Evolutionary conservation across 2,113 vertebrate genomes (phyloP), one percentile per base, ranked within the genome.

Genomic region (Sebastes fasciatus): DNA sequence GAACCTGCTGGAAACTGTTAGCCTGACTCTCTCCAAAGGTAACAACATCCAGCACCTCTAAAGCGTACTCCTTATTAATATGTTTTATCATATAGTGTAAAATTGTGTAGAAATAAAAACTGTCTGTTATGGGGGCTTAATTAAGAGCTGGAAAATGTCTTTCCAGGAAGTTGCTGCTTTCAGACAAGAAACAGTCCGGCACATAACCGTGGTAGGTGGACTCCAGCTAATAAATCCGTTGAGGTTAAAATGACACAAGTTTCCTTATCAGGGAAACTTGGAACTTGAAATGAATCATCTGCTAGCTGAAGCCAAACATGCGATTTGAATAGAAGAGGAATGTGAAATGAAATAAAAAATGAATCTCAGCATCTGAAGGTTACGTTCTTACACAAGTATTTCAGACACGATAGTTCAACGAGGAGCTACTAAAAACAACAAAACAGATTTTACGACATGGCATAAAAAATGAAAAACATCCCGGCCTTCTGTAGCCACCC

Each of bases 321-420:
- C 11, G 26, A 26, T 45, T n/a, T 45, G 21, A 69, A 64, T 42
- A 62, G 5, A 7, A 26, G 11, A 55, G 14, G 51, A 70, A 77
- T 77, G 58, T 42, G 43, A 72, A 60, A 65, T 19, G 6, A 34
- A 65, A 34, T 34, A 63, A 67, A 26, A 66, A 34, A 58, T 58
- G 0, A 49, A 66, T 21, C n/a, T 13, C 64, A 4, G 13, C 4
- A 26, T 58, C 67, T n/a, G 19, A 42, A 48, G 45, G 26, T 82
- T 49, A 61, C 6, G n/a, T 26, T 43, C 14, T 12, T 13, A 19
- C 58, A 64, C 48, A 57, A 48, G 14, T 21, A 66, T 51, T 16
- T 61, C 26, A 45, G 34, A 62, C 6, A 5, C 16, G 6, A 5
- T 26, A 2, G 54, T 34, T 76, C 13, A 48, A 5, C 26, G 6